Conservation (phyloP, 92 coral and sea anemone genomes). For the Bergia puertoricense region DNA sequence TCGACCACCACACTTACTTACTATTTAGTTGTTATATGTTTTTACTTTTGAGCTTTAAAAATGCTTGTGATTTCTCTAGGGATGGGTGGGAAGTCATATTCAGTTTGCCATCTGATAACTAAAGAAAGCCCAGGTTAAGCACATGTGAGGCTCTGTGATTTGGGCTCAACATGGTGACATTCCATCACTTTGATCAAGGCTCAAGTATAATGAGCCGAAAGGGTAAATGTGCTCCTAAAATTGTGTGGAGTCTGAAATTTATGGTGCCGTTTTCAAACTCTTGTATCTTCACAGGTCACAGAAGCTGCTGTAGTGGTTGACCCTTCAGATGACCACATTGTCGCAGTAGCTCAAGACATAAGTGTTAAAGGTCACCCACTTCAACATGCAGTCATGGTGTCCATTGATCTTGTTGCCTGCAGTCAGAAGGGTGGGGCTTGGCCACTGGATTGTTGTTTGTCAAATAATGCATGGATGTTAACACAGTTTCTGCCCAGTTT, state of each 20-base stretch:
- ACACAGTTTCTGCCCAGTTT: not conserved
- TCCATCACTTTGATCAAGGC: too few species aligned
- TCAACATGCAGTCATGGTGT: constrained; percentile 95
- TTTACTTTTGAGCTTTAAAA: too few species aligned
- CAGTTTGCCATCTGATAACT: too few species aligned
- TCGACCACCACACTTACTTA: too few species aligned
- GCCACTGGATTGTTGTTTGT: constrained; percentile 57
- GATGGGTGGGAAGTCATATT: too few species aligned
- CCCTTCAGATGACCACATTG: constrained; percentile 59
- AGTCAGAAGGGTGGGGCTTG: constrained; percentile 89
- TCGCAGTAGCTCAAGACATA: constrained; percentile 80
- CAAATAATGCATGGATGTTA: constrained; percentile 58
- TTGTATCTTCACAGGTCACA: constrained; percentile 55
- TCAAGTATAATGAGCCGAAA: not conserved
- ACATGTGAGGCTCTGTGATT: too few species aligned
- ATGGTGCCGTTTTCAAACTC: not conserved
- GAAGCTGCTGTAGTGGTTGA: constrained; percentile 85
- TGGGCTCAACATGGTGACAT: too few species aligned
- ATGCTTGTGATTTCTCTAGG: too few species aligned
- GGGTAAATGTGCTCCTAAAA: not conserved
- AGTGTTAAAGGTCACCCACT: constrained; percentile 81
- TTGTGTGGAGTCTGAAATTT: not conserved
- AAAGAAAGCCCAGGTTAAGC: too few species aligned
- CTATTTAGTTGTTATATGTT: too few species aligned
- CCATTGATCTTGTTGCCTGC: constrained; percentile 87